Evolutionary conservation across 2,113 vertebrate species (phyloP).

Genomic region (Butorides virescens): DNA sequence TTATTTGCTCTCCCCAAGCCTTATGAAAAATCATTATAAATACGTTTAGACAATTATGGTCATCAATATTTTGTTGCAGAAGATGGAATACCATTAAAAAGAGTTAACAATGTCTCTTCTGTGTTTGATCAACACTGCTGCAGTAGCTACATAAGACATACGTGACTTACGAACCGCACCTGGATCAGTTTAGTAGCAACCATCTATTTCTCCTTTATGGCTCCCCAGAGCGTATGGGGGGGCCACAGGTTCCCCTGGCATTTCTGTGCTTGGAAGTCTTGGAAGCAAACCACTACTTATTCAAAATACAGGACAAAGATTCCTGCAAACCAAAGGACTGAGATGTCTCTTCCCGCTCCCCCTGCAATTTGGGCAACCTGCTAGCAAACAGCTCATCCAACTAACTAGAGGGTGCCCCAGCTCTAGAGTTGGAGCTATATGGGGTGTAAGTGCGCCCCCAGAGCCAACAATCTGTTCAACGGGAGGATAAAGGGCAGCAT

Average conservation of each 20-base stretch:
- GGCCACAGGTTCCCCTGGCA: background rate
- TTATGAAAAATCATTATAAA: background rate
- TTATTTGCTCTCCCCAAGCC: background rate
- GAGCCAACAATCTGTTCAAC: background rate
- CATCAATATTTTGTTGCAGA: background rate
- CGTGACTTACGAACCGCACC: accelerated
- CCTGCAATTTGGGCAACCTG: background rate
- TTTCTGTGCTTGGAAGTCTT: background rate
- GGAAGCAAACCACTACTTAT: background rate
- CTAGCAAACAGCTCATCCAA: background rate
- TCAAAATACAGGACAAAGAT: background rate
- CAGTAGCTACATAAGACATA: background rate
- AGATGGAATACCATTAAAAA: background rate
- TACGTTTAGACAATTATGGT: background rate
- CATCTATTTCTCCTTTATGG: background rate
- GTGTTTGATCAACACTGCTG: background rate
- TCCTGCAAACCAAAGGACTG: background rate
- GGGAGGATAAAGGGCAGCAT: background rate
- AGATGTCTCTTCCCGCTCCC: background rate
- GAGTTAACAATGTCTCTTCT: background rate
- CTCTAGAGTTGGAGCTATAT: accelerated
- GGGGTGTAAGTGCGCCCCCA: background rate
- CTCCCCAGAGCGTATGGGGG: background rate
- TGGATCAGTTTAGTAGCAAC: background rate
- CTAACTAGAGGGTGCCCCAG: background rate